A percentile compares a stretch with the other conserved stretches of the same genome.
Evolutionary conservation across 2,113 vertebrate genomes (phyloP).

Genomic region (Ia io): DNA sequence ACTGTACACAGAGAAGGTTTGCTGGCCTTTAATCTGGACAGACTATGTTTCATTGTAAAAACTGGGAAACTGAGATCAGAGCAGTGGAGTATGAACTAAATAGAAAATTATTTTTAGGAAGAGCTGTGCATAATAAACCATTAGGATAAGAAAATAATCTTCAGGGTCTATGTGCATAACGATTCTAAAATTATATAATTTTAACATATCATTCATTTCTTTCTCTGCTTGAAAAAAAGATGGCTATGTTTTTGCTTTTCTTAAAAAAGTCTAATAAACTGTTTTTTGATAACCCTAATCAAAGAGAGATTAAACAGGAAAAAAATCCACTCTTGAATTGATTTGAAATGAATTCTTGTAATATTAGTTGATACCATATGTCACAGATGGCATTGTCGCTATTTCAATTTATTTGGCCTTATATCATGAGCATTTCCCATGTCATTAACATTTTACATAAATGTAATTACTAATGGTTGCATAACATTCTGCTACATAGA

Average conservation of each 20-base stretch:
- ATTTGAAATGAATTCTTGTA: not conserved
- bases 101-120: not conserved
- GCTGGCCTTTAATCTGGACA: not conserved
- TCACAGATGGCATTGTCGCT: not conserved
- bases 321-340: not conserved
- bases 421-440: not conserved
- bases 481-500: conserved; percentile 18
- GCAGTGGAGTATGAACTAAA: not conserved
- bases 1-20: not conserved
- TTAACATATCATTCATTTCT: not conserved
- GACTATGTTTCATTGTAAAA: not conserved
- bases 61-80: conserved; percentile 5
- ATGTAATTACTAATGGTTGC: conserved; percentile 30
- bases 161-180: not conserved
- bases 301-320: not conserved
- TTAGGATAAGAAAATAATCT: conserved; percentile 17
- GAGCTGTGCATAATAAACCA: not conserved
- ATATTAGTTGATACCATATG: not conserved
- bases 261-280: not conserved
- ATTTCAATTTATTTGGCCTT: conserved; percentile 8
- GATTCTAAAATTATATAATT: not conserved
- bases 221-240: not conserved
- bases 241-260: not conserved
- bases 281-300: conserved; percentile 13
- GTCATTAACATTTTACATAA: conserved; percentile 35